Conservation (phyloP, 2,113 vertebrate species). For the Anthoscopus minutus region DNA sequence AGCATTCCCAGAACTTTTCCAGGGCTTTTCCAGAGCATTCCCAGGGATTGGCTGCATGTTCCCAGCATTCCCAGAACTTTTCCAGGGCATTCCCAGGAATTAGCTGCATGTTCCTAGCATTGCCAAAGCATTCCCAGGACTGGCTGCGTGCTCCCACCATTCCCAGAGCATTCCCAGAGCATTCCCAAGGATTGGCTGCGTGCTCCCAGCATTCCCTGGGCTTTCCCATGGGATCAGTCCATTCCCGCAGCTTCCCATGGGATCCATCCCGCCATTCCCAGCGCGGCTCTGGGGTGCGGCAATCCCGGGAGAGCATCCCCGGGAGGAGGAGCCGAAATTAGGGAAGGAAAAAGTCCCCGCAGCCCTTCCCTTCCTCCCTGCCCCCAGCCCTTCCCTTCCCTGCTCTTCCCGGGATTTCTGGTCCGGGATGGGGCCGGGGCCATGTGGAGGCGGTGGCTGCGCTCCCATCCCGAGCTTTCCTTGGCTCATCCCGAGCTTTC, state of each 20-base stretch:
- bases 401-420: background rate
- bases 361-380: background rate
- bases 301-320: background rate
- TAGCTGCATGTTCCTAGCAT: accelerated
- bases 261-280: background rate
- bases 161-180: background rate
- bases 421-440: slow-evolving; percentile 20
- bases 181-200: background rate
- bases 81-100: background rate
- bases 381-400: background rate
- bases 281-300: background rate
- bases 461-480: background rate
- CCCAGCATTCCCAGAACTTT: no score
- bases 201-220: background rate
- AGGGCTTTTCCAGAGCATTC: background rate
- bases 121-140: background rate
- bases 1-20: background rate
- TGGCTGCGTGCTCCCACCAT: background rate
- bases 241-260: background rate
- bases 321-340: background rate
- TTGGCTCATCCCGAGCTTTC: background rate
- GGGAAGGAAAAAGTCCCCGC: background rate
- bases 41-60: no score
- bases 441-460: slow-evolving; percentile 66
- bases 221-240: no score